Base-by-base conservation (phyloP, 2,888 invertebrate species). In the Quadriops clusia region DNA sequence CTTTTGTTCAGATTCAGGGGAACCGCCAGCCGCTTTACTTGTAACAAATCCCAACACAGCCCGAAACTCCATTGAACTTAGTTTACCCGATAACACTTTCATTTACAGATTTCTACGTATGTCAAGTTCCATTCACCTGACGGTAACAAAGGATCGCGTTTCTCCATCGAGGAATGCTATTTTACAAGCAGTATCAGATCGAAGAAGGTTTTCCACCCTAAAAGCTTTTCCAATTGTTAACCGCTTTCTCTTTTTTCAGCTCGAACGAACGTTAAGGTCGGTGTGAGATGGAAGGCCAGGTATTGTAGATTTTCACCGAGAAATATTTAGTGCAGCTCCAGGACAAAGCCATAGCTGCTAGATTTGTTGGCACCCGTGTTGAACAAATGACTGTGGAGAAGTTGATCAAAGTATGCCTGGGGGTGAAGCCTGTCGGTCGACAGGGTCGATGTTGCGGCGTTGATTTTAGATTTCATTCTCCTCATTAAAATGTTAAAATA, bases 321-420 rank as follows among this genome's bases (percentile, higher is more conserved):
- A 36, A 27, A 27, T 30, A 33, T 36, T 36, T 33, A 36, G 33
- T 36, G 38, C 36, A 33, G 30, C 30, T 38, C 36, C 29, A 33
- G n/a, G 31, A 49, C 46, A 49, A 50, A 50, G 51, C 51, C 46
- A 46, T 47, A 44, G 47, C 42, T 43, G 45, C 46, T 51, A 59
- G 58, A 61, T 61, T 61, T 61, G 60, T 60, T 57, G 60, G 56
- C 60, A 54, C 57, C 56, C 56, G 53, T 60, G 61, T 61, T 56
- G 60, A 55, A 61, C 61, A 61, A 61, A 61, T 61, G 60, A 61
- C 58, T 58, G 53, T 49, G 49, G 54, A 51, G 53, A 52, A 58
- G 54, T 57, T 56, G 56, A 57, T 57, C 56, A 56, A 58, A 57
- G 47, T 53, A 30, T 26, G 36, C 36, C 36, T 30, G 26, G 28